Conservation (phyloP, 2,113 vertebrate genomes). For the Vanacampus margaritifer region DNA sequence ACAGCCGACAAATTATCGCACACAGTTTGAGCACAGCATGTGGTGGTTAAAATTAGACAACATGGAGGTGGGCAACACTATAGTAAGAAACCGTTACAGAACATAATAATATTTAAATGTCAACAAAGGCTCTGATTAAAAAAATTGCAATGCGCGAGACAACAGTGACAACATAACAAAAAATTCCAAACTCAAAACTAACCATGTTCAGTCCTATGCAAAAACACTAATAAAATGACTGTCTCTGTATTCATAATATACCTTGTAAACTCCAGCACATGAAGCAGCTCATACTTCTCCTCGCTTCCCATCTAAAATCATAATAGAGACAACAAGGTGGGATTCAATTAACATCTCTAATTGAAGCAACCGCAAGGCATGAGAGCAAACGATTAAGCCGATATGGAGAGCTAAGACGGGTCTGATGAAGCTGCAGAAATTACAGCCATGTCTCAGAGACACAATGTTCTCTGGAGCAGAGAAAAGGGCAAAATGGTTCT, state of each 20-base stretch:
- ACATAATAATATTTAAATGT: not conserved
- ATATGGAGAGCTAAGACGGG: slow-evolving; percentile 26
- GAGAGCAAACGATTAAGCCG: slow-evolving; percentile 52
- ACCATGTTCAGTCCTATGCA: not conserved
- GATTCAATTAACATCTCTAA: slow-evolving; percentile 61
- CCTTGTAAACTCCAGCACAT: slow-evolving; percentile 98
- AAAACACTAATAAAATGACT: not conserved
- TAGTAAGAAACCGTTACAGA: not conserved
- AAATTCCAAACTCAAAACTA: not conserved
- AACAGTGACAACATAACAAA: not conserved
- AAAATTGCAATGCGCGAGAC: not conserved
- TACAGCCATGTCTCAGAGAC: slow-evolving; percentile 30
- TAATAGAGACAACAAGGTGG: slow-evolving; percentile 42
- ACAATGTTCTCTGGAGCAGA: slow-evolving; percentile 25
- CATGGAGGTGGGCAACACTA: slow-evolving; percentile 14
- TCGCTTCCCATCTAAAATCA: slow-evolving; percentile 80
- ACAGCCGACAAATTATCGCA: slow-evolving; percentile 25
- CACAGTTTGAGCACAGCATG: slow-evolving; percentile 27
- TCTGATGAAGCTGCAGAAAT: slow-evolving; percentile 52
- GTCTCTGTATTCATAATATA: slow-evolving; percentile 42
- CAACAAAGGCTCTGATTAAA: not conserved
- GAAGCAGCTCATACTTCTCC: slow-evolving; percentile 89
- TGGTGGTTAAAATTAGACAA: slow-evolving; percentile 27
- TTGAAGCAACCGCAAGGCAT: slow-evolving; percentile 34
- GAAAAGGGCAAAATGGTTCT: slow-evolving; percentile 18